Percentiles rank a stretch among this genome's conserved stretches.
Conservation (phyloP, 2,113 vertebrate species). For the Sitta europaea region DNA sequence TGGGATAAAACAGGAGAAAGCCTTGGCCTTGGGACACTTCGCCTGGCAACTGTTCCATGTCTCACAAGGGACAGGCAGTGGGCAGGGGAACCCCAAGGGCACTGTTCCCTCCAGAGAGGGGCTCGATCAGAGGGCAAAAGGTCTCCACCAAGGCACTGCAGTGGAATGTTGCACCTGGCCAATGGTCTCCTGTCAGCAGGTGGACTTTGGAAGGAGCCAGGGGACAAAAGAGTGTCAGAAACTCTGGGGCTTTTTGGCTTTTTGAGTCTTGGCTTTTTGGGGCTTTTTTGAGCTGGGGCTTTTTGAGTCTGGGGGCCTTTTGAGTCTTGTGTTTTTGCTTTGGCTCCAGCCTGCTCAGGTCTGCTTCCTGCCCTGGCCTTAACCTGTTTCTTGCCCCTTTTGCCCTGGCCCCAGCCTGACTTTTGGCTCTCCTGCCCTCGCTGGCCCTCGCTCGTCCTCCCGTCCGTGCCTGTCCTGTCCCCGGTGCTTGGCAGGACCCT, state of each 20-base stretch:
- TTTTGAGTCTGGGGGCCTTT: background rate
- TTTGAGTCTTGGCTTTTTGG: background rate
- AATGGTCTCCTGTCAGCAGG: background rate
- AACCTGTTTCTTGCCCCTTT: background rate
- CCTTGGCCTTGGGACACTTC: background rate
- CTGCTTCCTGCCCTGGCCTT: background rate
- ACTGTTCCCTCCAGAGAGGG: background rate
- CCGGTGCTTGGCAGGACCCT: background rate
- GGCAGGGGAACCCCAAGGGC: background rate
- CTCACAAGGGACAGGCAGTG: background rate
- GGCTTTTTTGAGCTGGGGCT: background rate
- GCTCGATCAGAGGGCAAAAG: background rate
- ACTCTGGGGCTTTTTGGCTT: background rate
- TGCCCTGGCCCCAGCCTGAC: background rate
- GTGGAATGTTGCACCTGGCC: background rate
- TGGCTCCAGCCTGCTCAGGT: background rate
- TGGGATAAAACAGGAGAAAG: background rate
- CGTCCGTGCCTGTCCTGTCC: rapidly evolving
- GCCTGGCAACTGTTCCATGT: background rate
- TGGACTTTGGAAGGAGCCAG: background rate
- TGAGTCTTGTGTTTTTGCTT: background rate
- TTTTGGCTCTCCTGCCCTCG: background rate
- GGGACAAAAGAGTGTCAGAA: background rate
- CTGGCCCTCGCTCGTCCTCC: background rate
- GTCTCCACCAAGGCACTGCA: background rate